Percentiles rank a stretch among this genome's conserved stretches.
Evolutionary conservation across 2,888 invertebrate species (phyloP).

Genomic region (Leucophora obtusa): DNA sequence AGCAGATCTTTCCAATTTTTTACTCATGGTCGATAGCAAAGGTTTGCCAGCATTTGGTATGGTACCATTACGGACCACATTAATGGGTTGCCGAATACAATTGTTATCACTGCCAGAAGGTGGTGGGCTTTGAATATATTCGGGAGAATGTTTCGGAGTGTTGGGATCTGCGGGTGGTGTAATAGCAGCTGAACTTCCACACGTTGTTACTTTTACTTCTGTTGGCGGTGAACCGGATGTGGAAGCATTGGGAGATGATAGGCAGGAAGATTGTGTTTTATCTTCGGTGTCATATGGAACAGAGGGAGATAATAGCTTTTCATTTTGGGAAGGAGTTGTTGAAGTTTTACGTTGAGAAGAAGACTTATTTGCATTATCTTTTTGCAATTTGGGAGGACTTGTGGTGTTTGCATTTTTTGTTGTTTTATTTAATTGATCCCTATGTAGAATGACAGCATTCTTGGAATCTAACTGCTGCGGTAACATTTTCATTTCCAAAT

Average conservation of each 20-base stretch:
- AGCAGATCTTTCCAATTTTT: conserved; percentile 74
- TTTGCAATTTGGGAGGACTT: neutral
- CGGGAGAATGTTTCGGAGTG: conserved; percentile 49
- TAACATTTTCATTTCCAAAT: conserved; percentile 32
- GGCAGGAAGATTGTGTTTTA: conserved; percentile 39
- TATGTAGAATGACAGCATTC: conserved; percentile 52
- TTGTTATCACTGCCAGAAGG: conserved; percentile 20
- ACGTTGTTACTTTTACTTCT: neutral
- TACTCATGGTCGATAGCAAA: conserved; percentile 74
- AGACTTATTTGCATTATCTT: conserved; percentile 1
- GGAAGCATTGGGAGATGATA: conserved; percentile 54
- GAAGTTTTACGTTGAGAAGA: conserved; percentile 11
- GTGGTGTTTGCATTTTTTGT: conserved; percentile 8
- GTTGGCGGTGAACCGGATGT: conserved; percentile 49
- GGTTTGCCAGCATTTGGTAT: conserved; percentile 78
- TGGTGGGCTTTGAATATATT: conserved; percentile 47
- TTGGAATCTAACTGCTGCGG: neutral
- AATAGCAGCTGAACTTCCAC: conserved; percentile 26
- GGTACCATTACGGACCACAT: conserved; percentile 74
- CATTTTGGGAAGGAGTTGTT: conserved; percentile 22
- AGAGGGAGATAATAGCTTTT: conserved; percentile 27
- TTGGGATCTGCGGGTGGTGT: conserved; percentile 38
- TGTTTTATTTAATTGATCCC: neutral
- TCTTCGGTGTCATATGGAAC: conserved; percentile 27
- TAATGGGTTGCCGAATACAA: conserved; percentile 66